phyloP scores from a whole-genome alignment of 2,797 vertebrate species.

The Coracias cyanogaster region DNA sequence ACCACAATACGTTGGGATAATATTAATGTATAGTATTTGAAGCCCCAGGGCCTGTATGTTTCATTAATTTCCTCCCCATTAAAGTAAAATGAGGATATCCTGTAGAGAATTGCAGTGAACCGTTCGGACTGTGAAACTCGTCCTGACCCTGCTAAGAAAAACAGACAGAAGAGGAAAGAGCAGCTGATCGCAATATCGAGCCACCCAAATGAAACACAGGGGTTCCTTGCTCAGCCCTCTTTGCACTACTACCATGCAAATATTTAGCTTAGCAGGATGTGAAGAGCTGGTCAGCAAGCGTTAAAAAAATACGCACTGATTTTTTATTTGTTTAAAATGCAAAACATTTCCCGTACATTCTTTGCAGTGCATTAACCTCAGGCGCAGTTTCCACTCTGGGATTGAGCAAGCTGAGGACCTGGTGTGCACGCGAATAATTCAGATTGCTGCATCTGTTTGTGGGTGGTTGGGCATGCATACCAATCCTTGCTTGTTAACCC shows the following conservation, averaged over 20 bases:
- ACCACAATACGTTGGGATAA: slow-evolving; percentile 77
- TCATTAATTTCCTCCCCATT: slow-evolving; percentile 84
- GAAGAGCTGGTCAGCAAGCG: slow-evolving; percentile 71
- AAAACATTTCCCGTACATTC: slow-evolving; percentile 74
- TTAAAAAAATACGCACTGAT: slow-evolving; percentile 68
- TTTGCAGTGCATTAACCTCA: slow-evolving; percentile 67
- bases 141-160: slow-evolving; percentile 78
- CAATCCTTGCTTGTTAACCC: neutral
- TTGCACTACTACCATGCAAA: slow-evolving; percentile 69
- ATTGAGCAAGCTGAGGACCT: slow-evolving; percentile 45
- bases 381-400: slow-evolving; percentile 43
- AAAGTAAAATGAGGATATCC: slow-evolving; percentile 83
- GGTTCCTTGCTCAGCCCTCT: slow-evolving; percentile 56
- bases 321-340: slow-evolving; percentile 72
- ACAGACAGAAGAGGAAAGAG: slow-evolving; percentile 72
- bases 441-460: slow-evolving; percentile 35
- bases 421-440: slow-evolving; percentile 30
- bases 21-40: slow-evolving; percentile 81
- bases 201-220: slow-evolving; percentile 65
- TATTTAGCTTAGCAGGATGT: slow-evolving; percentile 77
- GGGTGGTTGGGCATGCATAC: neutral
- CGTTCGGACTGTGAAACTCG: slow-evolving; percentile 73
- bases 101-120: slow-evolving; percentile 81
- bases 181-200: slow-evolving; percentile 68
- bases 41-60: slow-evolving; percentile 80